Evolutionary conservation across 2,113 vertebrate species (phyloP).

Genomic region (Verasper variegatus): DNA sequence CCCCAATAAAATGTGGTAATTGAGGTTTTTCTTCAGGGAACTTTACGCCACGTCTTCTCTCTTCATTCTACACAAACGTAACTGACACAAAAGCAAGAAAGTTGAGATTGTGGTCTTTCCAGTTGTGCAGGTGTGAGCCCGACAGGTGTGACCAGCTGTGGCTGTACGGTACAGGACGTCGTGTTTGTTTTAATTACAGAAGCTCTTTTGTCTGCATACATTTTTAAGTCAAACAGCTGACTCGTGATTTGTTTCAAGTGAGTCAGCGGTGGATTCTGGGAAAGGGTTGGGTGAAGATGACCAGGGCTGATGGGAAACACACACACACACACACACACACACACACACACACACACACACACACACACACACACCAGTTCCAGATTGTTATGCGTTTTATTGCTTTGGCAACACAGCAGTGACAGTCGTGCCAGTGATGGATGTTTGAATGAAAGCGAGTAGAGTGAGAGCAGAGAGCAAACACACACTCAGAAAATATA

Average conservation of each 20-base stretch:
- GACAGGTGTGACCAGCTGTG: slow-evolving; percentile 34
- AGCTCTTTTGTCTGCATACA: background rate
- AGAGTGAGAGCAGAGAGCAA: background rate
- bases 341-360: slow-evolving; percentile 9
- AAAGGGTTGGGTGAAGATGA: slow-evolving; percentile 67
- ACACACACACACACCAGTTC: slow-evolving; percentile 19
- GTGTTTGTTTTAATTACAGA: too few species aligned
- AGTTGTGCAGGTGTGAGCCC: slow-evolving; percentile 17
- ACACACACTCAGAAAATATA: too few species aligned
- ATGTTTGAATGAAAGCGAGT: slow-evolving; percentile 24
- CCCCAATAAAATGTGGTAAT: too few species aligned
- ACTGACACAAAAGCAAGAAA: too few species aligned
- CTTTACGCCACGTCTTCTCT: too few species aligned
- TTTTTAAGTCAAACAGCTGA: slow-evolving; percentile 57
- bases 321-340: slow-evolving; percentile 31
- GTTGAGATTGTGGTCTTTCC: background rate
- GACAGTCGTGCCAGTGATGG: slow-evolving; percentile 37
- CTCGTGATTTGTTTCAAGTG: slow-evolving; percentile 39
- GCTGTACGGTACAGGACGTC: too few species aligned
- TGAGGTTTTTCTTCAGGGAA: too few species aligned
- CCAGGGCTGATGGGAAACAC: slow-evolving; percentile 71
- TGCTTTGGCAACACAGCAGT: slow-evolving; percentile 51
- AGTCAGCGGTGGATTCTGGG: slow-evolving; percentile 74
- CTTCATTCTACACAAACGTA: too few species aligned
- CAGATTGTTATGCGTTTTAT: slow-evolving; percentile 61